phyloP scores from a whole-genome alignment of 2,888 invertebrate species.

The Lasioglossum oenotherae region DNA sequence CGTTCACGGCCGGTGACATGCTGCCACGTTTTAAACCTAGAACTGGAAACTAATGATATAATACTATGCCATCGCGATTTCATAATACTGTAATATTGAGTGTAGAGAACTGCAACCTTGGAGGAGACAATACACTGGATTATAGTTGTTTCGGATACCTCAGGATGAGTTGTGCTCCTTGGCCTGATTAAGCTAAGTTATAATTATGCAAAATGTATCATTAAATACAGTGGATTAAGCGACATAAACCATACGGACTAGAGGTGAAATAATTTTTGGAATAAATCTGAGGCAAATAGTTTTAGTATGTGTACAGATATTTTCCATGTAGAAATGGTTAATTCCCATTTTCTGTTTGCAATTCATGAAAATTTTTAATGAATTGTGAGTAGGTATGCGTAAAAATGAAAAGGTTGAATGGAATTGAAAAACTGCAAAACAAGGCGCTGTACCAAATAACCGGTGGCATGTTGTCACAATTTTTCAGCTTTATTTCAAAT shows the following conservation, averaged over 20 bases:
- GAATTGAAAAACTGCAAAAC: no score
- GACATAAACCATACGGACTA: not conserved
- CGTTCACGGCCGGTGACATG: not conserved
- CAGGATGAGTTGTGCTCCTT: not conserved
- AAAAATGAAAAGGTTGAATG: no score
- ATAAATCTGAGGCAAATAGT: not conserved
- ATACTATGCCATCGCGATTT: not conserved
- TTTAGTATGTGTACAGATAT: not conserved
- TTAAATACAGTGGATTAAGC: not conserved
- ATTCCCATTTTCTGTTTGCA: no score
- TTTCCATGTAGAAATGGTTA: not conserved
- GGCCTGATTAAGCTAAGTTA: not conserved
- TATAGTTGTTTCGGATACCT: not conserved
- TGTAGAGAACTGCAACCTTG: not conserved
- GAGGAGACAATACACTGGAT: not conserved
- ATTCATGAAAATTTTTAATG: no score
- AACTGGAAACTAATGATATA: not conserved
- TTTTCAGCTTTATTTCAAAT: no score
- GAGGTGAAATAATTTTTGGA: not conserved
- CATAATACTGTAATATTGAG: not conserved
- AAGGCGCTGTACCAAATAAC: no score
- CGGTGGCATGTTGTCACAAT: no score
- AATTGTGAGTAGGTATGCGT: no score
- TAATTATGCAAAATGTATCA: not conserved
- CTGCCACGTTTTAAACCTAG: not conserved